Base-by-base conservation (phyloP, 1,140 invertebrate genomes). In the Bombus sylvicola region DNA sequence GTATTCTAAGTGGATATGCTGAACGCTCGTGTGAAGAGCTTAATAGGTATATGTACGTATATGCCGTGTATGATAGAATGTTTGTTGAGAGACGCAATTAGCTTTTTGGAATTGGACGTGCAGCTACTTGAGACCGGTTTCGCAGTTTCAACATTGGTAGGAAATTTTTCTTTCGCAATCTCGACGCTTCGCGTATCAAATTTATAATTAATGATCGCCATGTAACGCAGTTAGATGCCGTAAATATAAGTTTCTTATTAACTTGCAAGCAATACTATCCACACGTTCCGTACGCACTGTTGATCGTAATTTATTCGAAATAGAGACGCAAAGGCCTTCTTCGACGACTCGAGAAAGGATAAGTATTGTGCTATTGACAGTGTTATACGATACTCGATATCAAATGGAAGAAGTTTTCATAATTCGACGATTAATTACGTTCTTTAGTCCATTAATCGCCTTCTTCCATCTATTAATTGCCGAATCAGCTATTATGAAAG, bases 181-280 rank as follows among this genome's bases (percentile, higher is more conserved):
- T 6, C 41, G 31, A 18, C 37, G 25, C 34, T 15, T 47, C 78
- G 31, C 78, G 78, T 37, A 39, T 80, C 78, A 47, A 80, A 80
- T 80, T 80, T 69, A 53, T 80, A 80, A 80, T 80, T 80, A 68
- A 80, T 80, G 64, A 53, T 69, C 75, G 59, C 31, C 59, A 28
- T 39, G 75, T 62, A 59, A 53, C 59, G 53, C 53, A 34, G 57
- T 31, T 28, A 57, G 59, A 34, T 8, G 25, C 10, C 25, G 37
- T 39, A n/a, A 76, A 76, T 59, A 39, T 59, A 59, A 39, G 12
- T 68, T 79, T 39, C 41, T 69, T 80, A 79, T 68, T 68, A 79
- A 79, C 62, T 34, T 18, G 31, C 53, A 15, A n/a, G 34, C 37
- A 15, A 47, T 37, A 8, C 25, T 53, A 39, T 22, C n/a, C 31